Conservation (phyloP, 2,113 vertebrate species). For the Eretmochelys imbricata region DNA sequence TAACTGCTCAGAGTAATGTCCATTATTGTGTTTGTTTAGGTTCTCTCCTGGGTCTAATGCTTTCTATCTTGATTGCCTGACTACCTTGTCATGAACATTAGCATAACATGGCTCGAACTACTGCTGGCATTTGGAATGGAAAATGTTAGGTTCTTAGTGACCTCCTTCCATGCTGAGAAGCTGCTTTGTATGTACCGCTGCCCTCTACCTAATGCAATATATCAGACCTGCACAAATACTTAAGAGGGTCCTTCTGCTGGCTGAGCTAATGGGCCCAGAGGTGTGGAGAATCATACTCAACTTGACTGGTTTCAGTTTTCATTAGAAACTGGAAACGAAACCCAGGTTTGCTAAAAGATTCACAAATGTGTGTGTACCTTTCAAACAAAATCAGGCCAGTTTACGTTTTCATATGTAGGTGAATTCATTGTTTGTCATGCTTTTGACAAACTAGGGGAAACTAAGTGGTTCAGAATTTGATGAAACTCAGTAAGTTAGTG, state of each 20-base stretch:
- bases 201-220: rapidly evolving
- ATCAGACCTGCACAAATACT: neutral
- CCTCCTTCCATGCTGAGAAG: neutral
- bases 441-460: constrained; percentile 31
- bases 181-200: neutral
- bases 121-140: constrained; percentile 7
- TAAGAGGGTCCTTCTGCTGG: neutral
- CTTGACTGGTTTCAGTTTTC: neutral
- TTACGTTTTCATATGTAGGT: constrained; percentile 6
- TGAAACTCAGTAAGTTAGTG: neutral
- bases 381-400: constrained; percentile 15
- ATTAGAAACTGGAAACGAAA: neutral
- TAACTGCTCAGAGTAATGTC: neutral
- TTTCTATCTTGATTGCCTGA: neutral
- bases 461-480: constrained; percentile 21
- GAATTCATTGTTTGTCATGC: constrained; percentile 52
- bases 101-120: neutral
- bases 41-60: neutral
- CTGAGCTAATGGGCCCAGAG: neutral
- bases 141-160: neutral
- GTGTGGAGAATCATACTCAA: neutral
- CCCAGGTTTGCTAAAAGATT: neutral
- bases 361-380: neutral
- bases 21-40: neutral
- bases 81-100: neutral